Base-by-base conservation (phyloP, 2,888 invertebrate genomes). In the Calliphora vomitoria region DNA sequence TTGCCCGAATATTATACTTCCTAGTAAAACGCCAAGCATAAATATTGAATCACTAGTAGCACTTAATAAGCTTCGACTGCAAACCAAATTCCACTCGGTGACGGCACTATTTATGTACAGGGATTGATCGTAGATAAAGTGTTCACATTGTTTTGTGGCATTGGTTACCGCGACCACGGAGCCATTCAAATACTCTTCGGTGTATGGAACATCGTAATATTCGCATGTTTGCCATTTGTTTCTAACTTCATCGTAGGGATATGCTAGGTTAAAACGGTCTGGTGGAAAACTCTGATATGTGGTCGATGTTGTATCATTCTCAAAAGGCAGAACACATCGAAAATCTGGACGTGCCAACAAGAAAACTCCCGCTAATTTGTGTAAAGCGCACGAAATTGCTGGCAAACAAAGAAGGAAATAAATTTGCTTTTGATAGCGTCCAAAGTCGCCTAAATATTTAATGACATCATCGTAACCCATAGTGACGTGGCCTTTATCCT, bases 381-480 rank as follows among this genome's bases (percentile, higher is more conserved):
- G 96, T 90, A 97, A 95, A 79, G 96, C 96, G 92, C 96, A 96
- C 38, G 95, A 94, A 90, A 97, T 96, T 10, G 96, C 95, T 18
- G 96, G 96, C 86, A 96, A 94, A 91, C 96, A 96, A 60, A 97
- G 94, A 62, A 96, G 93, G 83, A 96, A 94, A 90, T 96, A 96
- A 88, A 96, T 96, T 89, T 95, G 94, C 89, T 95, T 95, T 92
- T 97, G 97, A 91, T 97, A 96, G 66, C 94, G 94, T 11, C 96
- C 96, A 89, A 96, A 96, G 89, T 96, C 96, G 60, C 96, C 96
- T 92, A 97, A 94, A 89, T 95, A 94, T 8, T 95, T 94, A 82
- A 97, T 95, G 55, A 96, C 95, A 89, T 96, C 96, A 93, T 97
- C 96, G 93, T 96, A 96, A 85, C 95, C 95, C 96, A 96, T 96